Conservation (phyloP, 2,888 invertebrate genomes). For the Halictus ligatus region DNA sequence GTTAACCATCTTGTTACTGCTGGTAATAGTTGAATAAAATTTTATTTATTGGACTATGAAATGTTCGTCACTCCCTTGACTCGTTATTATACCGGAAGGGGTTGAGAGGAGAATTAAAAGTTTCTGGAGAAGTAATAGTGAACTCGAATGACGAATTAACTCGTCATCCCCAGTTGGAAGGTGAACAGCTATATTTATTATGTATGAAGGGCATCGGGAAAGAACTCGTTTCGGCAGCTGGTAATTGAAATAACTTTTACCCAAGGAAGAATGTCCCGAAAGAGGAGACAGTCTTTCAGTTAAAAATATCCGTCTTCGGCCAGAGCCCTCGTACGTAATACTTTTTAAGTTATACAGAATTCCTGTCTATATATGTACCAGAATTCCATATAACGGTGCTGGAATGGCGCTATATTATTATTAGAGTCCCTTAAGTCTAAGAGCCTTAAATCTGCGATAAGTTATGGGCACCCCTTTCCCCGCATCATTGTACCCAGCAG, state of each 20-base stretch:
- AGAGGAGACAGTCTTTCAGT: neutral
- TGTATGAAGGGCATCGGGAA: neutral
- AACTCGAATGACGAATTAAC: neutral
- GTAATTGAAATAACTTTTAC: neutral
- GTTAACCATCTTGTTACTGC: too few relatives aligned
- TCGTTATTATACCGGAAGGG: neutral
- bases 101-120: neutral
- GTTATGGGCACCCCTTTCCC: conserved; percentile 82
- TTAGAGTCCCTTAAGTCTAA: conserved; percentile 85
- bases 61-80: neutral
- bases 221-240: neutral
- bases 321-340: conserved; percentile 6
- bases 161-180: neutral
- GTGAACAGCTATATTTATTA: too few relatives aligned
- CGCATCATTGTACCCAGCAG: conserved; percentile 55
- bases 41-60: neutral
- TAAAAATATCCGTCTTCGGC: neutral
- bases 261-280: neutral
- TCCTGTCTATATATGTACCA: conserved; percentile 64
- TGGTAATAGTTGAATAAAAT: neutral
- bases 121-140: neutral
- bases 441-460: conserved; percentile 85
- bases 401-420: conserved; percentile 84
- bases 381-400: conserved; percentile 80
- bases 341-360: conserved; percentile 43